Conservation (phyloP, 2,888 invertebrate genomes). For the Tenthredo amoena region DNA sequence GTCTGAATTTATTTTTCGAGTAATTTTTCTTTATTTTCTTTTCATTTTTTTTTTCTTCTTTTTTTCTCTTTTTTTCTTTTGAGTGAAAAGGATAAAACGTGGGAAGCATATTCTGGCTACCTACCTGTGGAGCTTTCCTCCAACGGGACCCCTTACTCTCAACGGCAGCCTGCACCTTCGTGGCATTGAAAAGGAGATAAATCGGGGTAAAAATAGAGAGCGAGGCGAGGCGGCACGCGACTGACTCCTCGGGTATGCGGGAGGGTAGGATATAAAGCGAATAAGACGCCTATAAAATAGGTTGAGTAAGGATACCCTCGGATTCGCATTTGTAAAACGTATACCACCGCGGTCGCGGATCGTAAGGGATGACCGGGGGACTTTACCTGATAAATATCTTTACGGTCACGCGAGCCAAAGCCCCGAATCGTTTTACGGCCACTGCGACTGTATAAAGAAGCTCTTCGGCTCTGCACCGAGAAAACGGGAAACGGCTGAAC, state of each 20-base stretch:
- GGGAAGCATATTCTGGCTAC: constrained; percentile 37
- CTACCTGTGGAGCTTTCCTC: constrained; percentile 54
- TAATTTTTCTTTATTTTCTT: not conserved
- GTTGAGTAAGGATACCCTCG: constrained; percentile 19
- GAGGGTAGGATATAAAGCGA: constrained; percentile 43
- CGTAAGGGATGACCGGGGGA: constrained; percentile 68
- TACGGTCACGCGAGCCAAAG: constrained; percentile 62
- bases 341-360: constrained; percentile 48
- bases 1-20: not conserved
- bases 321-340: constrained; percentile 41
- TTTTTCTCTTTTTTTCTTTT: not conserved
- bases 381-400: constrained; percentile 73
- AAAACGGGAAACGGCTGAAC: constrained; percentile 16
- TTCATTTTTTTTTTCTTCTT: not conserved
- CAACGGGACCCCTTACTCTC: constrained; percentile 55
- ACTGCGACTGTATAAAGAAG: constrained; percentile 33
- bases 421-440: constrained; percentile 45
- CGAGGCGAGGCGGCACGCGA: constrained; percentile 27
- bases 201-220: constrained; percentile 47
- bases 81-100: constrained; percentile 29
- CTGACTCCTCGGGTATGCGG: constrained; percentile 18
- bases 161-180: constrained; percentile 53
- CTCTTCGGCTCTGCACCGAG: constrained; percentile 19
- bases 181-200: constrained; percentile 49
- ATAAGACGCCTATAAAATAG: constrained; percentile 22